Conservation (phyloP, 2,113 vertebrate species). For the Pavo muticus region DNA sequence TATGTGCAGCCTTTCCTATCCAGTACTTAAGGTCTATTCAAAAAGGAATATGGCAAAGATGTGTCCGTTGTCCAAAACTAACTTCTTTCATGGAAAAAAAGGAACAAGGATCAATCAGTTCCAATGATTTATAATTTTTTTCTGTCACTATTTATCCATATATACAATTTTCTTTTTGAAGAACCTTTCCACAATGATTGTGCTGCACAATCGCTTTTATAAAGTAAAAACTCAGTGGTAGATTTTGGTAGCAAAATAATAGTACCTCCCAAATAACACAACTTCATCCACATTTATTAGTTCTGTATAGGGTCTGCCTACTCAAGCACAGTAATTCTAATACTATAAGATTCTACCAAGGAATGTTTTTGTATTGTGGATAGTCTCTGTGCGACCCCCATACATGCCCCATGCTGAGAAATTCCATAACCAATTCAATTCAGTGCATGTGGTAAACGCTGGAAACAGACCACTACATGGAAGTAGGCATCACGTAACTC, state of each 20-base stretch:
- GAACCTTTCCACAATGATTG: neutral
- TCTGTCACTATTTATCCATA: neutral
- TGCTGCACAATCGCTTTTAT: neutral
- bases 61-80: neutral
- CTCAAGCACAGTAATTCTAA: neutral
- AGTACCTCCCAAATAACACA: neutral
- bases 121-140: neutral
- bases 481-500: neutral
- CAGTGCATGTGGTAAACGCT: neutral
- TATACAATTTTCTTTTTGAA: neutral
- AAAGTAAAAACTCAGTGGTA: neutral
- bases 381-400: neutral
- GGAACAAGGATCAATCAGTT: neutral
- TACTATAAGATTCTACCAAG: neutral
- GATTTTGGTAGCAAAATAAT: neutral
- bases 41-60: neutral
- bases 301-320: neutral
- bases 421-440: neutral
- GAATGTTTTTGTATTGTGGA: neutral
- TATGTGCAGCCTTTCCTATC: neutral
- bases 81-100: neutral
- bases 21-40: neutral
- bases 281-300: neutral
- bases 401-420: neutral
- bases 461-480: neutral